These are phyloP conservation scores for Nautilus pompilius DNA, from an alignment of 1,140 invertebrate species.

Conservation along the genomic window DNA sequence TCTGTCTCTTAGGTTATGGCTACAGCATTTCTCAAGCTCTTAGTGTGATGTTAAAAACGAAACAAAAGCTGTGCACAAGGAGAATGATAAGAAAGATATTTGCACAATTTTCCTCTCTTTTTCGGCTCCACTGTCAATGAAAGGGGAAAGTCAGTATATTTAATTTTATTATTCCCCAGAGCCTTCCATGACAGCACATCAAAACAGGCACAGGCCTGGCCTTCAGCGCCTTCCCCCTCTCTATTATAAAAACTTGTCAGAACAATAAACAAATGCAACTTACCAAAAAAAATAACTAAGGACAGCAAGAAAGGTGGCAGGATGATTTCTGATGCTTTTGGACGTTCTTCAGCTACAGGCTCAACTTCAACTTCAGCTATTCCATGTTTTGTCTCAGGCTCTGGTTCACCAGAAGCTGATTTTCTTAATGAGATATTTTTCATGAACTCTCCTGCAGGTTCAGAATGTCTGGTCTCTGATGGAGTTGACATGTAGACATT, in stretches of 20 bases:
- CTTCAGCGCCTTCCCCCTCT: not conserved
- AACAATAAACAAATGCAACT: not conserved
- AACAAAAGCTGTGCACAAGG: too few relatives aligned
- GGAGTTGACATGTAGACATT: too few relatives aligned
- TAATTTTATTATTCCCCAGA: not conserved
- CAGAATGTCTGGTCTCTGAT: too few relatives aligned
- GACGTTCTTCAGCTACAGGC: slow-evolving; percentile 8
- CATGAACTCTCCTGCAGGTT: too few relatives aligned
- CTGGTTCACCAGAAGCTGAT: too few relatives aligned
- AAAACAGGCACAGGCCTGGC: not conserved
- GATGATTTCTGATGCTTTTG: slow-evolving; percentile 24
- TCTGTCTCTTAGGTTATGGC: too few relatives aligned
- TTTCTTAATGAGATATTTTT: too few relatives aligned
- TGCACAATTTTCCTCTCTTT: not conserved
- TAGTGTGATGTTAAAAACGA: too few relatives aligned
- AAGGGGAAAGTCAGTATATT: not conserved
- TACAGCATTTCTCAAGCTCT: too few relatives aligned
- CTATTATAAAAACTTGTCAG: not conserved
- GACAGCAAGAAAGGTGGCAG: slow-evolving; percentile 23
- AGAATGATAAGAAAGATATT: too few relatives aligned
- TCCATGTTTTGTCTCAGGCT: slow-evolving; percentile 3
- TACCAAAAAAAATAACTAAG: slow-evolving; percentile 16
- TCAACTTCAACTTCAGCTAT: not conserved
- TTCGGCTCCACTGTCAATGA: not conserved
- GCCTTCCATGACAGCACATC: not conserved